These are phyloP conservation scores for Bruchidius siliquastri DNA, from an alignment of 2,888 invertebrate species.

Conservation along the genomic window DNA sequence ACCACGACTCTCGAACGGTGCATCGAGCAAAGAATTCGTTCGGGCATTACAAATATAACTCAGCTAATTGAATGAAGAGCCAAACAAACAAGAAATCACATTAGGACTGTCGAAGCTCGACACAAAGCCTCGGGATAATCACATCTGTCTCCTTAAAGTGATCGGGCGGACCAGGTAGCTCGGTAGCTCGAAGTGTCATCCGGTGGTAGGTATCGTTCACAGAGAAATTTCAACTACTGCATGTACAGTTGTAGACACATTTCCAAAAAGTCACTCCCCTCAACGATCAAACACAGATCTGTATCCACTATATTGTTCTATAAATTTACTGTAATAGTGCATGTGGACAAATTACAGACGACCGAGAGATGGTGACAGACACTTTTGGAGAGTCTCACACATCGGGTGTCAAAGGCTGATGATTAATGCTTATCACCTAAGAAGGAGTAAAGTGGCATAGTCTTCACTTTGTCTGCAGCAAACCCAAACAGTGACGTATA, in stretches of 20 bases:
- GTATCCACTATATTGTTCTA: no score
- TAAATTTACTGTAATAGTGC: no score
- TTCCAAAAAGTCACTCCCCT: background rate
- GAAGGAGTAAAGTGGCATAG: no score
- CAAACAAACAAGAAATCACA: slow-evolving; percentile 15
- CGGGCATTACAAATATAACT: background rate
- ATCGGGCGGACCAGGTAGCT: slow-evolving; percentile 30
- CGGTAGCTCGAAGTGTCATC: slow-evolving; percentile 30
- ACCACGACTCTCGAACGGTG: background rate
- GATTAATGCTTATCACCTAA: no score
- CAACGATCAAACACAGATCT: no score
- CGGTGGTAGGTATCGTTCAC: slow-evolving; percentile 15
- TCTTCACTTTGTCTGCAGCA: no score
- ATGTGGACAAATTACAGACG: no score
- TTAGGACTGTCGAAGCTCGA: slow-evolving; percentile 15
- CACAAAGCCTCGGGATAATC: slow-evolving; percentile 27
- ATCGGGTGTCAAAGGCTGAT: no score
- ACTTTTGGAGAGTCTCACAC: no score
- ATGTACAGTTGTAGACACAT: background rate
- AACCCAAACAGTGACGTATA: no score
- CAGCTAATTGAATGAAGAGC: background rate
- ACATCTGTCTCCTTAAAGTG: slow-evolving; percentile 33
- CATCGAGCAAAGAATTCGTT: background rate
- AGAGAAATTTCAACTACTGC: background rate
- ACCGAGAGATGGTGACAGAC: no score